Percentiles rank a stretch among this genome's conserved stretches.
Conservation (phyloP, 2,113 vertebrate genomes). For the Neodontobutis hainanensis region DNA sequence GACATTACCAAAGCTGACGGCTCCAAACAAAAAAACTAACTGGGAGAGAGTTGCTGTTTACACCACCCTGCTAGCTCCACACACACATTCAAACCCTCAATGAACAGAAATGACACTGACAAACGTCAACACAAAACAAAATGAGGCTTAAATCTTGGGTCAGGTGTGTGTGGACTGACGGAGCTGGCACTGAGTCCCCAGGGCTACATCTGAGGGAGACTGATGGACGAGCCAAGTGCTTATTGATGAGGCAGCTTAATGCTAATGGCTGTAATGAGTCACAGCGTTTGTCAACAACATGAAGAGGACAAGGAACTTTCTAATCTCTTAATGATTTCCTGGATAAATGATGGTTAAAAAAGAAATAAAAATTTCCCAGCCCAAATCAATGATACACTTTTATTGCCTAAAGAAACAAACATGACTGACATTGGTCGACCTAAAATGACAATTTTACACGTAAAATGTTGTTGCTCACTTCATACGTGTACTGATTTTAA, state of each 20-base stretch:
- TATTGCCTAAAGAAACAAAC: slow-evolving; percentile 46
- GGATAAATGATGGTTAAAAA: too few relatives aligned
- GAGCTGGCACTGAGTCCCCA: slow-evolving; percentile 42
- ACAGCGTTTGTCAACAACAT: slow-evolving; percentile 70
- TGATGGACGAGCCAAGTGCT: slow-evolving; percentile 70
- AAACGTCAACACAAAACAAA: slow-evolving; percentile 30
- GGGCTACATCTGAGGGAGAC: slow-evolving; percentile 62
- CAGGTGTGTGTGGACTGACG: slow-evolving; percentile 1
- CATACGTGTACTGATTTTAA: slow-evolving; percentile 30
- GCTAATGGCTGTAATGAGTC: slow-evolving; percentile 77
- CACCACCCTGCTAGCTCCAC: not conserved
- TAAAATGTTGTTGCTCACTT: slow-evolving; percentile 11
- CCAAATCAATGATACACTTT: slow-evolving; percentile 61
- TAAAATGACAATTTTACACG: slow-evolving; percentile 29
- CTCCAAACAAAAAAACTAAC: slow-evolving; percentile 26
- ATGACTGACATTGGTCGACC: slow-evolving; percentile 35
- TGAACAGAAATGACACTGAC: slow-evolving; percentile 14
- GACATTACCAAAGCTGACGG: slow-evolving; percentile 42
- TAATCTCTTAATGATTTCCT: slow-evolving; percentile 74
- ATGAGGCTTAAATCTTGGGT: slow-evolving; percentile 16
- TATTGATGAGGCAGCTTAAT: slow-evolving; percentile 78
- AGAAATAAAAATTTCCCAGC: too few relatives aligned
- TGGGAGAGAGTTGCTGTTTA: slow-evolving; percentile 8
- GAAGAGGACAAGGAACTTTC: slow-evolving; percentile 69
- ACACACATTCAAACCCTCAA: slow-evolving; percentile 8